Evolutionary conservation across 2,797 vertebrate genomes (phyloP).

Genomic region (Sternotherus odoratus): DNA sequence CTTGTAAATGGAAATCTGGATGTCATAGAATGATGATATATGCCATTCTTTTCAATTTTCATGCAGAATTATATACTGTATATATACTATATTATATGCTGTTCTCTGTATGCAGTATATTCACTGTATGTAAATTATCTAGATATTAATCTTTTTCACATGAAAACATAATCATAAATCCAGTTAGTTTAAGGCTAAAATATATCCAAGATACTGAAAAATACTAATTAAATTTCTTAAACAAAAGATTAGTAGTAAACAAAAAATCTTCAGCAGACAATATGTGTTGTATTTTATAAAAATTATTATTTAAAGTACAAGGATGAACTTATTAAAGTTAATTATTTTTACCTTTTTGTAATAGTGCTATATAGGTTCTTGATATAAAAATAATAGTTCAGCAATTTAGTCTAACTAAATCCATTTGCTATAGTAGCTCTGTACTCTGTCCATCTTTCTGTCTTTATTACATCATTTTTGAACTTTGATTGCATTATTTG

Average conservation of each 20-base stretch:
- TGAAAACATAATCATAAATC: conserved; percentile 72
- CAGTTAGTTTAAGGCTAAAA: conserved; percentile 52
- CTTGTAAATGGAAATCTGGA: conserved; percentile 70
- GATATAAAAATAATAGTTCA: conserved; percentile 43
- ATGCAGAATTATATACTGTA: conserved; percentile 73
- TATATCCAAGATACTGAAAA: conserved; percentile 28
- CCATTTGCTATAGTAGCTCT: conserved; percentile 58
- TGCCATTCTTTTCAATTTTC: conserved; percentile 77
- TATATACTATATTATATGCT: too few relatives aligned
- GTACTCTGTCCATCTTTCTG: conserved; percentile 51
- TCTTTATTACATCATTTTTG: conserved; percentile 73
- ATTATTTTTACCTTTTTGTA: conserved; percentile 47
- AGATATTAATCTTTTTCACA: conserved; percentile 74
- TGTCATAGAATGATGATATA: conserved; percentile 69
- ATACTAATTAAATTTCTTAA: conserved; percentile 41
- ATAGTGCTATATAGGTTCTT: conserved; percentile 10
- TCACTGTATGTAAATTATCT: conserved; percentile 58
- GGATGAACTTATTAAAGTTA: conserved; percentile 42
- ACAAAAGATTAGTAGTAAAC: conserved; percentile 29
- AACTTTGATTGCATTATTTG: conserved; percentile 74
- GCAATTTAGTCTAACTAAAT: conserved; percentile 65
- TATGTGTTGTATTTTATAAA: conserved; percentile 33
- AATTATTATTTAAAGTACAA: conserved; percentile 44
- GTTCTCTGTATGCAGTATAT: conserved; percentile 46
- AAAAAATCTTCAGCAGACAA: conserved; percentile 36